A percentile compares a stretch with the other conserved stretches of the same genome.
Evolutionary conservation across 2,888 invertebrate species (phyloP).

Genomic region (Neoascia interrupta): DNA sequence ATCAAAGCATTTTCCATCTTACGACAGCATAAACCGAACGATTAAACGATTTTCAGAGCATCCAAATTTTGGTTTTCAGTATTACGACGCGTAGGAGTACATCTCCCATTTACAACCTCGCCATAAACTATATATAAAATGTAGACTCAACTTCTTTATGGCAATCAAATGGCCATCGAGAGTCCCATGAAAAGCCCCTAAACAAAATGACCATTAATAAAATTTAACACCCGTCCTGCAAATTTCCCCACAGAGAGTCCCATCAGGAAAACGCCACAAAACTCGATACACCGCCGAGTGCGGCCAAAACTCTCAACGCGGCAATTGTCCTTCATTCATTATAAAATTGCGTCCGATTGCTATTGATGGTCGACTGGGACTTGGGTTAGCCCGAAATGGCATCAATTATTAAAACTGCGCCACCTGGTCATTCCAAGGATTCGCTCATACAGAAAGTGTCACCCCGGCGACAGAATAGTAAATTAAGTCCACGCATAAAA

Average conservation of each 20-base stretch:
- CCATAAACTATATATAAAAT: no score
- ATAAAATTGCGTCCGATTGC: slow-evolving; percentile 57
- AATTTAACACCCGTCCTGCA: slow-evolving; percentile 23
- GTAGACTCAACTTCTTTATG: no score
- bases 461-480: slow-evolving; percentile 58
- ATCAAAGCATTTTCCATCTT: no score
- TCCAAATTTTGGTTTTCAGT: no score
- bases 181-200: slow-evolving; percentile 18
- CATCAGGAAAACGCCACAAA: background rate
- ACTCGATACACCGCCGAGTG: background rate
- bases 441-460: slow-evolving; percentile 1
- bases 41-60: no score
- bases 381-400: slow-evolving; percentile 62
- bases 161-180: no score
- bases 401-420: slow-evolving; percentile 63
- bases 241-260: slow-evolving; percentile 5
- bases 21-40: no score
- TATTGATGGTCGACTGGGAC: slow-evolving; percentile 64
- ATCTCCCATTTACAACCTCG: no score
- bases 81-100: no score
- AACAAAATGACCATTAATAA: slow-evolving; percentile 38
- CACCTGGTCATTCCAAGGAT: slow-evolving; percentile 38
- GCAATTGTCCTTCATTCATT: slow-evolving; percentile 56
- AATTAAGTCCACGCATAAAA: slow-evolving; percentile 53
- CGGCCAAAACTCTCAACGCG: slow-evolving; percentile 8